phyloP scores from a whole-genome alignment of 2,797 vertebrate species.

The Iguana delicatissima region DNA sequence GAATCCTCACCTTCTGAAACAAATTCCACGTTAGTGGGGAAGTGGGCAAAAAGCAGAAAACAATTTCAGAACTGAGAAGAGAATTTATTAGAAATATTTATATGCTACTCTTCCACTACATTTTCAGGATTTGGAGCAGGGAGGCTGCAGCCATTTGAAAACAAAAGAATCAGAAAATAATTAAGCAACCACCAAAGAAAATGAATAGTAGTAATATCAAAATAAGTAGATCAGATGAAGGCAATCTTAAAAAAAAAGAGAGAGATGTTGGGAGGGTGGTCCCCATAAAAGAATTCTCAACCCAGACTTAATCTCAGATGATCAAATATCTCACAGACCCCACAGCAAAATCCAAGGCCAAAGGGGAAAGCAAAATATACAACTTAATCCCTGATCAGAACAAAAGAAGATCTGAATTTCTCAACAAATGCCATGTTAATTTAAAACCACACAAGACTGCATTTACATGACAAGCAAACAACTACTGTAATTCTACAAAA shows the following conservation, averaged over 20 bases:
- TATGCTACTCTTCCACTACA: background rate
- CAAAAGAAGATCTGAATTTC: background rate
- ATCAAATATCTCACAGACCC: background rate
- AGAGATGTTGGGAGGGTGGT: background rate
- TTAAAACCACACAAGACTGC: background rate
- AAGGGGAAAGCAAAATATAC: background rate
- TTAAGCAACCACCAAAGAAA: background rate
- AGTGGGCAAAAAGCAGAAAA: conserved; percentile 8
- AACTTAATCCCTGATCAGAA: background rate
- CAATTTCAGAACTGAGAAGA: background rate
- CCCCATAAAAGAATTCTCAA: background rate
- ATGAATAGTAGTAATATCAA: background rate
- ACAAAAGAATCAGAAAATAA: background rate
- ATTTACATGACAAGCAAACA: background rate
- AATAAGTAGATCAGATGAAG: background rate
- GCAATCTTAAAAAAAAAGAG: background rate
- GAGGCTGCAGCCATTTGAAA: background rate
- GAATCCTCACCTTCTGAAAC: background rate
- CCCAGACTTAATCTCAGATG: background rate
- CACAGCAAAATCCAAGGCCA: background rate
- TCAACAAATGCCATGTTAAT: background rate
- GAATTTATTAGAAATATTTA: background rate
- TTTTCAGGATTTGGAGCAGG: background rate
- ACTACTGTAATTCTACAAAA: background rate
- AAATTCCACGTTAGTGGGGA: background rate